These are phyloP conservation scores for Percopsis transmontana DNA, from an alignment of 2,113 vertebrate genomes.

Conservation along the genomic window DNA sequence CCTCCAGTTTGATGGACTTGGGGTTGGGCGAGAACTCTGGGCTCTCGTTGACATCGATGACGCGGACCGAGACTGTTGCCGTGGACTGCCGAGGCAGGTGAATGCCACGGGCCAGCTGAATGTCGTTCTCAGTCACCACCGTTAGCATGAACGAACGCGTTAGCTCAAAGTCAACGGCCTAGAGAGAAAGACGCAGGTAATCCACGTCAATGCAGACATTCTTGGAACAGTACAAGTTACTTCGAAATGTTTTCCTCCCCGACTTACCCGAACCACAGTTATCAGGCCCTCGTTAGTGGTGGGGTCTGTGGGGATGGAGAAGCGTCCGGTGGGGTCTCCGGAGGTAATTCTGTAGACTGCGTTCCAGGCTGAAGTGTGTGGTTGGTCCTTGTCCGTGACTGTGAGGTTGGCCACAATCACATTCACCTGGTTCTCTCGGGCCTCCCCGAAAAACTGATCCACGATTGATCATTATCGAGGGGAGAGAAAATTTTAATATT, in stretches of 20 bases:
- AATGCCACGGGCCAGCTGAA: slow-evolving; percentile 90
- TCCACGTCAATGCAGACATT: neutral
- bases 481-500: neutral
- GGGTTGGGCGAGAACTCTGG: slow-evolving; percentile 92
- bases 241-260: too few relatives aligned
- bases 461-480: neutral
- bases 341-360: slow-evolving; percentile 86
- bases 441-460: slow-evolving; percentile 90
- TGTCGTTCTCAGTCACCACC: slow-evolving; percentile 93
- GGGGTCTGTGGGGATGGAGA: slow-evolving; percentile 90
- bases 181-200: slow-evolving; percentile 4
- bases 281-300: slow-evolving; percentile 94
- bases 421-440: slow-evolving; percentile 91
- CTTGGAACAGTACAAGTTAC: too few relatives aligned
- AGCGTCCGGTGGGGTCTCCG: slow-evolving; percentile 87
- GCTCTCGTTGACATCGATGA: slow-evolving; percentile 95
- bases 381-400: slow-evolving; percentile 94
- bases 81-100: slow-evolving; percentile 93
- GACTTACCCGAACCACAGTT: slow-evolving; percentile 89
- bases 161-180: slow-evolving; percentile 96
- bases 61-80: slow-evolving; percentile 90
- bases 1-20: slow-evolving; percentile 89
- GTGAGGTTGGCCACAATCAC: slow-evolving; percentile 92
- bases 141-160: slow-evolving; percentile 90
- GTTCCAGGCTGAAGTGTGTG: slow-evolving; percentile 88